These are phyloP conservation scores for Anser cygnoides DNA, from an alignment of 2,113 vertebrate genomes.

Conservation along the genomic window DNA sequence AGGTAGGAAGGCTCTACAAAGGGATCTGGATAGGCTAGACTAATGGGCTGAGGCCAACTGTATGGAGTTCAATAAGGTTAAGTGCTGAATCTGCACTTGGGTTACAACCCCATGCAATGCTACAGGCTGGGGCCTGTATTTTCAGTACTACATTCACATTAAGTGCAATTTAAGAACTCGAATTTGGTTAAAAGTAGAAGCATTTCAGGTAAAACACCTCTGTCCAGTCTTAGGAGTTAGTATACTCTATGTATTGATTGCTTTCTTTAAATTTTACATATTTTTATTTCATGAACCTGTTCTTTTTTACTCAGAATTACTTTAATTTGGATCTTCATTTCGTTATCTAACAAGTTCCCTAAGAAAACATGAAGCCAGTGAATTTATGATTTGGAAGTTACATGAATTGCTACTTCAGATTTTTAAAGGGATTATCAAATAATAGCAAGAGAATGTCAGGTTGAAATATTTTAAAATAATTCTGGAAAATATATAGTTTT, in stretches of 20 bases:
- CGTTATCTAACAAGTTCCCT: background rate
- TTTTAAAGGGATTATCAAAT: background rate
- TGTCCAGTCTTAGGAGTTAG: background rate
- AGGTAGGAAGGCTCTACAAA: too few relatives aligned
- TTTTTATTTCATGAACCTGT: background rate
- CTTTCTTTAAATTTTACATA: background rate
- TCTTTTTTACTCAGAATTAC: background rate
- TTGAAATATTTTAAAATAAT: background rate
- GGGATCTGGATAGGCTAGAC: too few relatives aligned
- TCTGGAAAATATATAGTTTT: background rate
- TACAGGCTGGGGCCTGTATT: background rate
- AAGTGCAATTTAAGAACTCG: background rate
- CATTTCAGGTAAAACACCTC: background rate
- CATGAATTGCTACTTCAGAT: fast-evolving
- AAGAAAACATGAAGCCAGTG: background rate
- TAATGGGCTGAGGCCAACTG: too few relatives aligned
- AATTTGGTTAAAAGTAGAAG: background rate
- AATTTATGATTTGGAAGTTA: background rate
- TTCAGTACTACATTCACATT: background rate
- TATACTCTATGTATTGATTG: background rate
- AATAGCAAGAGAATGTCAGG: background rate
- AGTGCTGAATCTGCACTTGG: too few relatives aligned
- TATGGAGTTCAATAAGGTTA: too few relatives aligned
- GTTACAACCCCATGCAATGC: too few relatives aligned
- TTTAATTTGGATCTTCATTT: background rate